Base-by-base conservation (phyloP, 2,888 invertebrate genomes). In the Digitonthophagus gazella region DNA sequence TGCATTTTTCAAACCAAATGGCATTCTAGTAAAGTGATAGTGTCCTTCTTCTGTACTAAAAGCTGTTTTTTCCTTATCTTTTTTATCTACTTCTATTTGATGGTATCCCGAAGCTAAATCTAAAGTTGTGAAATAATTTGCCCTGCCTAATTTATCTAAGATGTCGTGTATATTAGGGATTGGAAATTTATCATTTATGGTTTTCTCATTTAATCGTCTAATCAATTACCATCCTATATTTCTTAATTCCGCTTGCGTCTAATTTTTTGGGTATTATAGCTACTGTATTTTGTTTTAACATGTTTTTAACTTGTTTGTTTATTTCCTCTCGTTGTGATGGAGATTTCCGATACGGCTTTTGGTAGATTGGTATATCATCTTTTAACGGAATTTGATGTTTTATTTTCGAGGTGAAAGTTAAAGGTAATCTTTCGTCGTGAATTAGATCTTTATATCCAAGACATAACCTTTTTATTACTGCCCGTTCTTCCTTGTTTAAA, bases 311-410 rank as follows among this genome's bases (percentile, higher is more conserved):
- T 70, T 74, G 74, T 18, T 4, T 68, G 16, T 71, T 16, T 4
- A 77, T 74, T 71, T 76, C 75, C 55, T 70, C 65, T 67, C 71
- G 73, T 65, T 77, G 75, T 2, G 74, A 65, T 15, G 73, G 66
- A 3, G 77, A 75, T 44, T 76, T 74, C 67, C 75, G 63, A 71
- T n/a, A n/a, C n/a, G n/a, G n/a, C n/a, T n/a, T n/a, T n/a, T n/a
- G n/a, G n/a, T n/a, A n/a, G n/a, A n/a, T 61, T 8, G 73, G 72
- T 44, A 67, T 72, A 67, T 74, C 72, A 15, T 70, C 69, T 8
- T 58, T 70, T 15, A 71, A 22, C n/a, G 65, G 65, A 11, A 74
- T 74, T 56, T 58, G 58, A 28, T 76, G 72, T 75, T 74, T 71
- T 74, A 72, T 67, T 67, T 69, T 18, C 8, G 58, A n/a, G 15